Percentiles rank a stretch among this genome's conserved stretches.
Evolutionary conservation across 2,888 invertebrate species (phyloP).

Genomic region (Parapristionchus giblindavisi): DNA sequence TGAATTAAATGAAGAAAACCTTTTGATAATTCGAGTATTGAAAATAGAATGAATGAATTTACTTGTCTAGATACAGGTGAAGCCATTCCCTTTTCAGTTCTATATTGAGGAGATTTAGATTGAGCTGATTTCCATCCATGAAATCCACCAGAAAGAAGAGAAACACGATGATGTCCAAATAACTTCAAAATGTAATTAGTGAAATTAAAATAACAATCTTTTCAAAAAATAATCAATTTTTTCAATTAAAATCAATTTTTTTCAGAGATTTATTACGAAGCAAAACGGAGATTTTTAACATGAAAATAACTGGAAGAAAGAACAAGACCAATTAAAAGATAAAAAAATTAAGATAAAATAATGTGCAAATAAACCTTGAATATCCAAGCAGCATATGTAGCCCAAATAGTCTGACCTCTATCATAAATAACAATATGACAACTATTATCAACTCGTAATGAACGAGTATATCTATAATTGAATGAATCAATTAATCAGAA

Average conservation of each 20-base stretch:
- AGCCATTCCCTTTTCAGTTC: constrained; percentile 44
- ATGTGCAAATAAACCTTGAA: constrained; percentile 53
- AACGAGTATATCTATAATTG: constrained; percentile 60
- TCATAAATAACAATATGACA: constrained; percentile 66
- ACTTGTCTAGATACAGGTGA: constrained; percentile 28
- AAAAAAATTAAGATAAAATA: background rate
- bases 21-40: background rate
- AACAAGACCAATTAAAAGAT: background rate
- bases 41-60: background rate
- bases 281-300: background rate
- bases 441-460: constrained; percentile 64
- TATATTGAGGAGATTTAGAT: constrained; percentile 45
- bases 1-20: background rate
- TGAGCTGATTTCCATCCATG: constrained; percentile 59
- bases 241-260: constrained; percentile 27
- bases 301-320: background rate
- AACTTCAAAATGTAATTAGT: constrained; percentile 44
- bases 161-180: constrained; percentile 63
- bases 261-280: constrained; percentile 34
- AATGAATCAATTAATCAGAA: background rate
- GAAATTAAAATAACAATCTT: background rate
- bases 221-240: background rate
- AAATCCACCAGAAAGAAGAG: constrained; percentile 62
- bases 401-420: constrained; percentile 63
- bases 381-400: constrained; percentile 66